These are phyloP conservation scores for Pteropus rufus DNA, from an alignment of 2,797 vertebrate genomes.

Conservation along the genomic window DNA sequence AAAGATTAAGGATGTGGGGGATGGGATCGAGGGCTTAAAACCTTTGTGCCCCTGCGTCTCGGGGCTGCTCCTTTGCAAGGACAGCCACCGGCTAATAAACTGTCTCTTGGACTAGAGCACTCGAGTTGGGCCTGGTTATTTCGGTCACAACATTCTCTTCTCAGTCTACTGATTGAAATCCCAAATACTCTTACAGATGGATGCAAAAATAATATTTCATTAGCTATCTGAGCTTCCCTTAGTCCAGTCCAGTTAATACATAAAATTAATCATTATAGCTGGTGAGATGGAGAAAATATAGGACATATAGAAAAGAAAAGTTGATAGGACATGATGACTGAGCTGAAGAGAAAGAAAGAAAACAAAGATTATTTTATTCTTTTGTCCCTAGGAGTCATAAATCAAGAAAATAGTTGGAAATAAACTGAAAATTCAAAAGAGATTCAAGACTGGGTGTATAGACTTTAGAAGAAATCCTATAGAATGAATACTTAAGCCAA, in stretches of 20 bases:
- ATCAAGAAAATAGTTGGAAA: background rate
- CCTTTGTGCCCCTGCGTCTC: too few relatives aligned
- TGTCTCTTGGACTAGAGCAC: too few relatives aligned
- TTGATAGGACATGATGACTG: background rate
- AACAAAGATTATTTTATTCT: background rate
- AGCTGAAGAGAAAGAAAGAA: background rate
- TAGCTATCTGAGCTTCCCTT: background rate
- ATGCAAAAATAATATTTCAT: background rate
- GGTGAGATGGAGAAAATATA: background rate
- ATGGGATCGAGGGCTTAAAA: too few relatives aligned
- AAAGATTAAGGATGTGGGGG: too few relatives aligned
- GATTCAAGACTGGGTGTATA: background rate
- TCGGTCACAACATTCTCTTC: too few relatives aligned
- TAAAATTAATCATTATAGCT: background rate
- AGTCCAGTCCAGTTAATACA: background rate
- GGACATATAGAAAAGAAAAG: background rate
- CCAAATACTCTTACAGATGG: background rate
- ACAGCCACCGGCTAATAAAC: too few relatives aligned
- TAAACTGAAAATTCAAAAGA: background rate
- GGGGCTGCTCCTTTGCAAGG: too few relatives aligned
- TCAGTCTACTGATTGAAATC: background rate
- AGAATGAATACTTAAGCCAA: background rate
- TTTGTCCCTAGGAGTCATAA: background rate
- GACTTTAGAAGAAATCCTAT: background rate
- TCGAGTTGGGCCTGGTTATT: too few relatives aligned